Evolutionary conservation across 2,797 vertebrate species (phyloP).

Genomic region (Tiaroga cobitis): DNA sequence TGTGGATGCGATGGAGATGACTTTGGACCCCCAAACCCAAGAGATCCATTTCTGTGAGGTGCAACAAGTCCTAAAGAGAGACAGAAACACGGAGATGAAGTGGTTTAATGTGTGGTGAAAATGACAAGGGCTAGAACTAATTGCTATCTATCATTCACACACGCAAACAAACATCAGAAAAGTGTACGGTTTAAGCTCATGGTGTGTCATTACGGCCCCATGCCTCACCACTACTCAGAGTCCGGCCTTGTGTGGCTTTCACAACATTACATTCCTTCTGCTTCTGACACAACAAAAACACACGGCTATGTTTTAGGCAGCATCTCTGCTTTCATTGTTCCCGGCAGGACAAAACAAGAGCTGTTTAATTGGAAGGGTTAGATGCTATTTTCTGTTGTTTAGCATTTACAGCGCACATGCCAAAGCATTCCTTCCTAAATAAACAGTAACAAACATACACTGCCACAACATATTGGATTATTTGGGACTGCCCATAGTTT

Average conservation of each 20-base stretch:
- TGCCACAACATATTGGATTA: background rate
- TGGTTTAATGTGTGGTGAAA: background rate
- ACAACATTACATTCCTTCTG: constrained; percentile 49
- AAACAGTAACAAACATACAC: constrained; percentile 32
- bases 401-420: constrained; percentile 47
- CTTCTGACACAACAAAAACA: constrained; percentile 20
- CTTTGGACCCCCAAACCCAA: constrained; percentile 77
- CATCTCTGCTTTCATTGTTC: constrained; percentile 48
- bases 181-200: constrained; percentile 22
- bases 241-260: constrained; percentile 30
- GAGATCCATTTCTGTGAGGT: constrained; percentile 76
- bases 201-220: constrained; percentile 49
- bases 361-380: constrained; percentile 52
- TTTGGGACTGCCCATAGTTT: constrained; percentile 15
- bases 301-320: constrained; percentile 35
- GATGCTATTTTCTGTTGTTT: constrained; percentile 56
- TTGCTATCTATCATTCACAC: constrained; percentile 4
- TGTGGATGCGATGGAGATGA: constrained; percentile 75
- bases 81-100: constrained; percentile 13
- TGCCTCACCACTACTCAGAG: constrained; percentile 14
- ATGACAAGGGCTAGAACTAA: constrained; percentile 1
- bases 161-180: constrained; percentile 24
- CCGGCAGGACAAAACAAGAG: constrained; percentile 49
- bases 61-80: constrained; percentile 74
- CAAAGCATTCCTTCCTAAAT: constrained; percentile 5